Percentiles rank a stretch among this genome's conserved stretches.
Conservation (phyloP, 1,140 invertebrate species). For the Procambarus virginalis region DNA sequence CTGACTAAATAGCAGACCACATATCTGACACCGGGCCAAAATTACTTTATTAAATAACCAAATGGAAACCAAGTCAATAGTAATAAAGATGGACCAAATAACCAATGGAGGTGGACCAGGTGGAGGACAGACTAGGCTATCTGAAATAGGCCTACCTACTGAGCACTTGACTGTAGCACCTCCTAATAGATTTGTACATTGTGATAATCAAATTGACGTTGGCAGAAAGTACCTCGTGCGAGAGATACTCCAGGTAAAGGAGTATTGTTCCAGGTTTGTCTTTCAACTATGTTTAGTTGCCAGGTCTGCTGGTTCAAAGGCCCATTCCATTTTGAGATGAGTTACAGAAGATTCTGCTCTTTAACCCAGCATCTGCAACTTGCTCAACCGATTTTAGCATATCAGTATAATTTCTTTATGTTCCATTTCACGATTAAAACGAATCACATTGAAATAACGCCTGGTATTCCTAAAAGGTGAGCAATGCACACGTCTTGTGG, state of each 20-base stretch:
- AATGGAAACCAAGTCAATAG: conserved; percentile 2
- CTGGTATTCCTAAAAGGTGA: conserved; percentile 7
- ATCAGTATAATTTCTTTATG: conserved; percentile 25
- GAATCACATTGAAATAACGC: conserved; percentile 23
- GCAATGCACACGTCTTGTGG: conserved; percentile 28
- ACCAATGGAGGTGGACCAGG: conserved; percentile 53
- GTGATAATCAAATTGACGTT: conserved; percentile 61
- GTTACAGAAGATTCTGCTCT: background rate
- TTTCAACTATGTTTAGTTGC: conserved; percentile 37
- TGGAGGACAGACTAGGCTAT: conserved; percentile 64
- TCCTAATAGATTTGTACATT: conserved; percentile 67
- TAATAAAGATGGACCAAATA: conserved; percentile 24
- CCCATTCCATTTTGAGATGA: conserved; percentile 19
- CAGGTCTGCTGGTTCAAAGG: conserved; percentile 33
- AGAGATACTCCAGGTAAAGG: conserved; percentile 49
- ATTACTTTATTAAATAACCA: conserved; percentile 9
- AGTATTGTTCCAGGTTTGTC: conserved; percentile 58
- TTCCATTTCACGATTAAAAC: conserved; percentile 22
- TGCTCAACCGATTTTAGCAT: conserved; percentile 16
- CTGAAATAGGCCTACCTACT: conserved; percentile 64
- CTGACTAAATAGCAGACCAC: conserved; percentile 23
- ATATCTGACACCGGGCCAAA: conserved; percentile 25
- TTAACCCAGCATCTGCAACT: background rate
- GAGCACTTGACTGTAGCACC: conserved; percentile 67
- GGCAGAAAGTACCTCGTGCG: conserved; percentile 27